Conservation (phyloP, 1,140 invertebrate genomes). For the Lethrus apterus region DNA sequence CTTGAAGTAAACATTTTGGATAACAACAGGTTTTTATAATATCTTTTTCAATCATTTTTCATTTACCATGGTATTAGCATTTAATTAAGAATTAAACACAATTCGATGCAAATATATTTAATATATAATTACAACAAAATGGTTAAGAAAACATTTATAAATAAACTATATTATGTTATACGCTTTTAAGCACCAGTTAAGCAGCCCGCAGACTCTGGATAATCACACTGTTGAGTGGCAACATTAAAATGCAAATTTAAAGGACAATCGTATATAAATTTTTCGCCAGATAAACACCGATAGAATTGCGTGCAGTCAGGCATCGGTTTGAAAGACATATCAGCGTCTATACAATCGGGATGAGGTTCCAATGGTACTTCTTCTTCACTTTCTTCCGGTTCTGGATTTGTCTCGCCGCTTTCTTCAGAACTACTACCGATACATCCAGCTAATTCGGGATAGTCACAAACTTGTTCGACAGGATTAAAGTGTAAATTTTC, state of each 20-base stretch:
- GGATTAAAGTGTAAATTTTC: not conserved
- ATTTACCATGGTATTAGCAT: too few species aligned
- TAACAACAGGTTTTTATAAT: too few species aligned
- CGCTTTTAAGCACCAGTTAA: too few species aligned
- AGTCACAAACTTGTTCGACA: not conserved
- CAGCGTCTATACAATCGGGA: not conserved
- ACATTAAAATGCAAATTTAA: not conserved
- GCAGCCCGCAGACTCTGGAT: not conserved
- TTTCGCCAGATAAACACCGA: not conserved
- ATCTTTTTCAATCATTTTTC: too few species aligned
- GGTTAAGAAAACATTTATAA: too few species aligned
- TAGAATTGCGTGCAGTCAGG: constrained; percentile 1
- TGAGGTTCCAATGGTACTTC: not conserved
- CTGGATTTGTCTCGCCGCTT: not conserved
- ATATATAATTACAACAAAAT: too few species aligned
- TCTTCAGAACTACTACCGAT: not conserved
- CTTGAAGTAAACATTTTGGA: too few species aligned
- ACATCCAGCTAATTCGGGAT: constrained; percentile 1
- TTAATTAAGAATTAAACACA: too few species aligned
- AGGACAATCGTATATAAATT: not conserved
- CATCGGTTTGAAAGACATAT: not conserved
- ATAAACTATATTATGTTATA: too few species aligned
- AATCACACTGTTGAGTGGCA: not conserved
- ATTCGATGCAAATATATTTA: too few species aligned
- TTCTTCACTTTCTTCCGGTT: not conserved